Conservation (phyloP, 2,888 invertebrate species). For the Netelia inedita region DNA sequence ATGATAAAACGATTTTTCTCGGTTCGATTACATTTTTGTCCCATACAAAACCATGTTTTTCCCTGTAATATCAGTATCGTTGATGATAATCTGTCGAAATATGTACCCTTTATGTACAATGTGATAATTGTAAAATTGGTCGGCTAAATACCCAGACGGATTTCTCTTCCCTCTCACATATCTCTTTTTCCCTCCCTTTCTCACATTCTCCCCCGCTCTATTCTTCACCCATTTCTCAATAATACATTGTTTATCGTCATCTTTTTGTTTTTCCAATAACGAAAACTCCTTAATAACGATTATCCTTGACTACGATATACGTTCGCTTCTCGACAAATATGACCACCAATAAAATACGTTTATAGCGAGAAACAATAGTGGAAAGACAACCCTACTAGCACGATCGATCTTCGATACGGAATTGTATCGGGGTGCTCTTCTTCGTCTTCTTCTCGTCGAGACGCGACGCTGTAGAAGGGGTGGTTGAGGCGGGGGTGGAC, state of each 20-base stretch:
- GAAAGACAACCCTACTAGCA: constrained; percentile 91
- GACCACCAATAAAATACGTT: constrained; percentile 93
- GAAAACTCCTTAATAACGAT: constrained; percentile 40
- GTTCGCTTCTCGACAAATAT: constrained; percentile 89
- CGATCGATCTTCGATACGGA: constrained; percentile 93
- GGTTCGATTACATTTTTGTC: neutral
- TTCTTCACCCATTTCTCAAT: constrained; percentile 1
- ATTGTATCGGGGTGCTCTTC: constrained; percentile 89
- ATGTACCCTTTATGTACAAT: constrained; percentile 62
- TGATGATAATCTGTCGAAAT: constrained; percentile 32
- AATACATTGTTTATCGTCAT: constrained; percentile 1
- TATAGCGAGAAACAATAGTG: constrained; percentile 90
- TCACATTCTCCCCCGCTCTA: constrained; percentile 7
- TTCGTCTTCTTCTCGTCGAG: constrained; percentile 80
- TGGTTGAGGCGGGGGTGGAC: constrained; percentile 78
- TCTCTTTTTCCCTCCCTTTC: constrained; percentile 7
- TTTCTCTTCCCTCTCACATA: constrained; percentile 36
- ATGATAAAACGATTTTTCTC: neutral
- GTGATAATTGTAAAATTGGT: constrained; percentile 65
- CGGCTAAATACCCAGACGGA: constrained; percentile 68
- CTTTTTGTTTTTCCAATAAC: constrained; percentile 18
- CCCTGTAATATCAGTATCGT: neutral
- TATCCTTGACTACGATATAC: constrained; percentile 84
- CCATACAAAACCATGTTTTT: neutral
- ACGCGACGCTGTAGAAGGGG: constrained; percentile 65